Evolutionary conservation across 1,140 invertebrate genomes (phyloP).

Genomic region (Drosophila lacertosa): DNA sequence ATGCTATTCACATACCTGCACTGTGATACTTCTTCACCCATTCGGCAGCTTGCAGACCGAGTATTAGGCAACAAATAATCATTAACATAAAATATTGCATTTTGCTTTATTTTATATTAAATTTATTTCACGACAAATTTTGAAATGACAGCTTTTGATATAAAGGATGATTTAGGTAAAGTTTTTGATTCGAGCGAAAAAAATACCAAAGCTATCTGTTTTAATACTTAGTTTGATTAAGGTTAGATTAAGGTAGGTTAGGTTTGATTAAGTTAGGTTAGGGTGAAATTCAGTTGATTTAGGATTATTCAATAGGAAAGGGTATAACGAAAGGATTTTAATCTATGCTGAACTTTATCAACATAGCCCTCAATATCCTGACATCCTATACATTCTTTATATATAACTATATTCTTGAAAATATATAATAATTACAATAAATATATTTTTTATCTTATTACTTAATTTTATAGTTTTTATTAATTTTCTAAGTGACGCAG

Average conservation of each 20-base stretch:
- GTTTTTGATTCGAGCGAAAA: too few relatives aligned
- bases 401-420: too few relatives aligned
- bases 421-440: too few relatives aligned
- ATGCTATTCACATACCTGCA: slow-evolving; percentile 37
- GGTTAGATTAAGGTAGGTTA: neutral
- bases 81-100: neutral
- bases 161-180: too few relatives aligned
- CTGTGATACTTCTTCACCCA: slow-evolving; percentile 30
- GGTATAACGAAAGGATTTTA: too few relatives aligned
- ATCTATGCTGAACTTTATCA: too few relatives aligned
- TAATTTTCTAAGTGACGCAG: neutral
- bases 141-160: slow-evolving; percentile 8
- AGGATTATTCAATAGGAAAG: too few relatives aligned
- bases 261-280: neutral
- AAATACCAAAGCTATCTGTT: too few relatives aligned
- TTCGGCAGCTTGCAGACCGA: slow-evolving; percentile 24
- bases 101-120: neutral
- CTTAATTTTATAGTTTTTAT: slow-evolving; percentile 3
- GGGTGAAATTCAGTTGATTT: neutral
- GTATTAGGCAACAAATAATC: neutral
- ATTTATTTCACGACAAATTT: neutral
- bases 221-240: neutral
- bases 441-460: neutral
- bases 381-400: too few relatives aligned
- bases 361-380: too few relatives aligned